Evolutionary conservation across 2,888 invertebrate genomes (phyloP), one percentile per base, ranked within the genome.

Genomic region (Carterocephalus palaemon): DNA sequence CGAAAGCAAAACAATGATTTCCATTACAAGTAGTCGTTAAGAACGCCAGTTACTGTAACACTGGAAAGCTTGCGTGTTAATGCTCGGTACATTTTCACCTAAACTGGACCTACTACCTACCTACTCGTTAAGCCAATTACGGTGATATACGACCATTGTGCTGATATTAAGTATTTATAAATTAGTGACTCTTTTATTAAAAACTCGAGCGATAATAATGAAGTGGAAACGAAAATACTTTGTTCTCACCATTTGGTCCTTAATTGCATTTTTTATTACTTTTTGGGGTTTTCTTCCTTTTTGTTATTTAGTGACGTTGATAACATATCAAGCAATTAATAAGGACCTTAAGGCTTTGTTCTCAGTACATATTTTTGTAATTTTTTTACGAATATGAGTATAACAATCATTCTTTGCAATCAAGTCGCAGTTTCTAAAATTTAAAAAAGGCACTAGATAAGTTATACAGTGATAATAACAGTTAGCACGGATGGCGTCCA

Each of bases 101-200:
- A 72, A 79, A 75, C 69, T 61, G 64, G 72, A 65, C 64, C 54
- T 57, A 59, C 60, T 73, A 65, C 64, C 54, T 57, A 59, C 60
- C 58, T 58, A 56, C 67, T 72, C 71, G 57, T 65, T 63, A 70
- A 71, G 74, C 79, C 84, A 84, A 85, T 85, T 85, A 85, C 62
- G 47, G 59, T 84, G 82, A 85, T 83, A 75, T 83, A 85, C 67
- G 65, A 62, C 74, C 72, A 51, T 64, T 67, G 64, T 64, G 64
- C 69, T 71, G 59, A 61, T 71, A 77, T 74, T 67, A 75, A 75
- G 67, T 75, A 77, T 76, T 78, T 79, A 76, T 76, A 76, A 78
- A 78, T 74, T 75, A 79, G 68, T 65, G 65, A 61, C 70, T 69
- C 67, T 75, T 76, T 79, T 74, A 73, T 81, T 75, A 77, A 81